Evolutionary conservation across 2,113 vertebrate genomes (phyloP).

Genomic region (Chroicocephalus ridibundus): DNA sequence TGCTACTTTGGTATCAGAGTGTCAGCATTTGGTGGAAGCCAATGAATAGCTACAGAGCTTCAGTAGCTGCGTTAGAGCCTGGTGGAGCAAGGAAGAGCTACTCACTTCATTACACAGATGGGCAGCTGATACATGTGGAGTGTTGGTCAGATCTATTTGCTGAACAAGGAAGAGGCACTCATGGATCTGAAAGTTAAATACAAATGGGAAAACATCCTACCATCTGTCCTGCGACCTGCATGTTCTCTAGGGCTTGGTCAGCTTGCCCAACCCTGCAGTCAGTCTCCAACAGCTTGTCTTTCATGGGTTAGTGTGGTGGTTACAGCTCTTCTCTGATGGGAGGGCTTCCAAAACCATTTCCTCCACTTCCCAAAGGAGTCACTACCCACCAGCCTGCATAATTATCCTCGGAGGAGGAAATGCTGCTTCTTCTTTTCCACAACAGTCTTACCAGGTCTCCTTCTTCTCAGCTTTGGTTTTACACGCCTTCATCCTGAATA

Average conservation of each 20-base stretch:
- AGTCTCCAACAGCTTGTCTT: not conserved
- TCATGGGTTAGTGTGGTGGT: no score
- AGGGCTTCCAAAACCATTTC: not conserved
- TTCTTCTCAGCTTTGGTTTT: not conserved
- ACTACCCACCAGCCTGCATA: not conserved
- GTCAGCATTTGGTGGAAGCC: not conserved
- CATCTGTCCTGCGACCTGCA: not conserved
- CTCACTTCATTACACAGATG: not conserved
- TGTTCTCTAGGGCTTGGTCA: not conserved
- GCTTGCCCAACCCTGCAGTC: not conserved
- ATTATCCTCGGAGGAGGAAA: not conserved
- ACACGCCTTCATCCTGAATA: not conserved
- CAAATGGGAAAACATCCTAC: not conserved
- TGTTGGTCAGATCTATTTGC: not conserved
- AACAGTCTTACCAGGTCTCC: not conserved
- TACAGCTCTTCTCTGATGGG: not conserved
- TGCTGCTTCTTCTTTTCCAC: not conserved
- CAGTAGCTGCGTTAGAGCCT: not conserved
- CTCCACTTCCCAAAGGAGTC: not conserved
- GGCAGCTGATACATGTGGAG: not conserved
- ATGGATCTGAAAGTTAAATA: not conserved
- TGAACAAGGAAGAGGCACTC: not conserved
- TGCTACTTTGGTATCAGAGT: not conserved
- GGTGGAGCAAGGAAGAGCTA: not conserved
- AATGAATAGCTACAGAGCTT: not conserved